Evolutionary conservation across 2,888 invertebrate species (phyloP).

Genomic region (Blastobasis lacticolella): DNA sequence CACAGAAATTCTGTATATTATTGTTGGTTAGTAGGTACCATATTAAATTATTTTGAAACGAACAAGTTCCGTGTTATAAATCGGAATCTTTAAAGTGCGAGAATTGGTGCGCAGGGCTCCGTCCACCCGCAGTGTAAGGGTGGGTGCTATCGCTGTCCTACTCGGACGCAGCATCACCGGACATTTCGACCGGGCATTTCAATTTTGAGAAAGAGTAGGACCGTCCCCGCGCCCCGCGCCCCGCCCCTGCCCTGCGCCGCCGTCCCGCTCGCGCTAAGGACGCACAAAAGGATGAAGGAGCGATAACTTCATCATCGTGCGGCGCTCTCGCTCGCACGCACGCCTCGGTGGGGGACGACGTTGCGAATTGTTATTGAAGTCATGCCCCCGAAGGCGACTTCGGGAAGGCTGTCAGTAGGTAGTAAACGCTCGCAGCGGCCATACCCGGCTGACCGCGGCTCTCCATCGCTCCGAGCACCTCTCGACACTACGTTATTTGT

Average conservation of each 20-base stretch:
- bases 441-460: conserved; percentile 55
- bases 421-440: conserved; percentile 69
- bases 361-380: conserved; percentile 76
- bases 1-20: too few relatives aligned
- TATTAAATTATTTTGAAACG: too few relatives aligned
- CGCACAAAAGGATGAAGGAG: conserved; percentile 76
- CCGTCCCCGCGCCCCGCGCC: conserved; percentile 53
- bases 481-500: conserved; percentile 24
- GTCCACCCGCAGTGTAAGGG: conserved; percentile 71
- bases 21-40: too few relatives aligned
- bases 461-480: conserved; percentile 41
- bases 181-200: conserved; percentile 76
- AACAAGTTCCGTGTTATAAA: too few relatives aligned
- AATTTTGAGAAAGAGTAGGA: conserved; percentile 76
- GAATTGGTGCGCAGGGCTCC: conserved; percentile 61
- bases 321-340: conserved; percentile 66
- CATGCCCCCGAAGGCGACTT: conserved; percentile 75
- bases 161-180: conserved; percentile 75
- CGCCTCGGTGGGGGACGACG: conserved; percentile 71
- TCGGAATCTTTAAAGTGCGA: conserved; percentile 58
- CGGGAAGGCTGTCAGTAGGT: conserved; percentile 74
- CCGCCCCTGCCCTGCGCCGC: conserved; percentile 31
- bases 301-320: conserved; percentile 72
- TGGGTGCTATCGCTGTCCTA: conserved; percentile 71
- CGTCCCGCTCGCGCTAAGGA: conserved; percentile 67